Evolutionary conservation across 1,140 invertebrate genomes (phyloP).

Genomic region (Plutomurus gul): DNA sequence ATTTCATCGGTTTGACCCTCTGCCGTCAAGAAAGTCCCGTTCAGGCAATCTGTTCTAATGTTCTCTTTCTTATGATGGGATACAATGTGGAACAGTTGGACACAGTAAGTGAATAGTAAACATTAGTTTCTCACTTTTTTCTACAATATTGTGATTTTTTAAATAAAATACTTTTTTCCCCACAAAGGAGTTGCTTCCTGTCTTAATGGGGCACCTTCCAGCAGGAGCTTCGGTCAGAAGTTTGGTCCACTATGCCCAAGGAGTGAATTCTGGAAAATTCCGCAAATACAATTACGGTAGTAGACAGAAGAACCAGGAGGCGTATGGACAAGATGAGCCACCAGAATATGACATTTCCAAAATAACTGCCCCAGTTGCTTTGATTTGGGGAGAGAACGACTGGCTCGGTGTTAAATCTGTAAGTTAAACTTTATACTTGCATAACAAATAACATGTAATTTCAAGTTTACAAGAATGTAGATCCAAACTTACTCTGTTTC

Average conservation of each 20-base stretch:
- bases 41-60: constrained; percentile 63
- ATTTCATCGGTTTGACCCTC: constrained; percentile 58
- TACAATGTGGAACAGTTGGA: constrained; percentile 64
- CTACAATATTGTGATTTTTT: not conserved
- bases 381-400: constrained; percentile 73
- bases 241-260: constrained; percentile 75
- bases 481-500: not conserved
- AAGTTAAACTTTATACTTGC: not conserved
- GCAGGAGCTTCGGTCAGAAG: constrained; percentile 80
- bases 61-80: constrained; percentile 64
- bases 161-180: not conserved
- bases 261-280: constrained; percentile 63
- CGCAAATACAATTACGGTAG: constrained; percentile 44
- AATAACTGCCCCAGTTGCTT: constrained; percentile 63
- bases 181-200: constrained; percentile 25
- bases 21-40: constrained; percentile 60
- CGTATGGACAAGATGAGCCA: constrained; percentile 38
- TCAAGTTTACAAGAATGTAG: no score
- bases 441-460: no score
- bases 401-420: constrained; percentile 61
- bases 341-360: constrained; percentile 46
- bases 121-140: constrained; percentile 58
- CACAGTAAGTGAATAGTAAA: constrained; percentile 69
- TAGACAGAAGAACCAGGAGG: constrained; percentile 20
- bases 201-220: constrained; percentile 70